Base-by-base conservation (phyloP, 2,113 vertebrate species). In the Pholis gunnellus region DNA sequence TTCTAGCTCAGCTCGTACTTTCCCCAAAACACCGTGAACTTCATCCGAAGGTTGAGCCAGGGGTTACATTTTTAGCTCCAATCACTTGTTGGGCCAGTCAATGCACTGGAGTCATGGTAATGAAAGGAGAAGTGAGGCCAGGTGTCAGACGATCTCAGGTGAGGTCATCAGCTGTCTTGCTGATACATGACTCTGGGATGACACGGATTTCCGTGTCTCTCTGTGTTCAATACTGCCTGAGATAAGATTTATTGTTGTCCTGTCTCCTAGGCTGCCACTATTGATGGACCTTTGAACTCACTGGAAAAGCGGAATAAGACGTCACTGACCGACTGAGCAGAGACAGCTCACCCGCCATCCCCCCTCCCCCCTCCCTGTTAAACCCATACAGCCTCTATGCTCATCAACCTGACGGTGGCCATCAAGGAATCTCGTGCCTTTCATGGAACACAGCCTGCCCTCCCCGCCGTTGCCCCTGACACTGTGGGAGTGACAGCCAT, bases 401-500 rank as follows among this genome's bases (percentile, higher is more conserved):
- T 93, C 79, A 94, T 95, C 83, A 93, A 81, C 80, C 82, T 94
- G 83, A 91, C 76, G 10, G 92, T 94, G 84, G 88, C 89, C 78
- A 40, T 86, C 82, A 95, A 94, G 83, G 91, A 94, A 74, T 83
- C 91, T 75, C 40, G n/a, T 68, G 89, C 87, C 84, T 94, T 95
- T 92, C 90, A 95, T 95, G 95, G 95, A 93, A 89, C 85, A 68
- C 75, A 54, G 75, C 85, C 89, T 60, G 68, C 63, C 80, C 29
- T 42, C 85, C 69, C 56, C 68, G 46, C 79, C 29, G 60, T 57
- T 70, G 56, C 59, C 50, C 80, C 78, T 65, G 77, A 73, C 46
- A 38, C 74, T 69, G 70, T 83, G 86, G 88, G 92, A 94, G 86
- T 94, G 93, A 94, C 80, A 38, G 87, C 87, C 90, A 96, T 95